phyloP scores from a whole-genome alignment of 2,113 vertebrate genomes.

The Empidonax alnorum region DNA sequence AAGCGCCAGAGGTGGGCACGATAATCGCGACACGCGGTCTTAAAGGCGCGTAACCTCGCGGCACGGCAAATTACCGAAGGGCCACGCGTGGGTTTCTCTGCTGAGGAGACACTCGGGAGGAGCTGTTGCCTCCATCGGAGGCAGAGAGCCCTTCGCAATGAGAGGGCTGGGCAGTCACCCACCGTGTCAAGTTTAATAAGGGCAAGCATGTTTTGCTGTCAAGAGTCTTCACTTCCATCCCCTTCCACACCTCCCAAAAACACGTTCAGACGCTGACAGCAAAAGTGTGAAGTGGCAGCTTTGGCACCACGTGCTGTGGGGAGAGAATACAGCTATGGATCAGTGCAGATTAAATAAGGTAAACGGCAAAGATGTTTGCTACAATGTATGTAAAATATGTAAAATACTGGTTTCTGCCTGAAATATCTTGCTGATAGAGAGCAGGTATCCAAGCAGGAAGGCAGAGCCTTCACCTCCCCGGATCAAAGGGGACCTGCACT shows the following conservation, averaged over 20 bases:
- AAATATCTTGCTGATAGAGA: neutral
- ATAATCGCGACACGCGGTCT: neutral
- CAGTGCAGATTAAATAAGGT: neutral
- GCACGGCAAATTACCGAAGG: neutral
- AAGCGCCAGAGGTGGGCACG: accelerated
- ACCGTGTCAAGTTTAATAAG: neutral
- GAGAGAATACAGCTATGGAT: neutral
- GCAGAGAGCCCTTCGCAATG: neutral
- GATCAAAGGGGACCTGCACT: neutral
- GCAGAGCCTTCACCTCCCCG: neutral
- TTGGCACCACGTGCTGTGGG: neutral
- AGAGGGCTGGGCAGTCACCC: neutral
- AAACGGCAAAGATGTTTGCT: neutral
- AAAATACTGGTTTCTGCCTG: neutral
- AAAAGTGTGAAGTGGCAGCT: neutral
- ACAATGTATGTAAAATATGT: accelerated
- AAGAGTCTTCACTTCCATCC: neutral
- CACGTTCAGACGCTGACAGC: neutral
- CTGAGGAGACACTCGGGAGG: neutral
- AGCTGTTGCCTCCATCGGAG: neutral
- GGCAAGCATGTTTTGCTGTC: neutral
- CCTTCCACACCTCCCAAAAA: neutral
- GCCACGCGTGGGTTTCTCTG: neutral
- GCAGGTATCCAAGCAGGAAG: neutral
- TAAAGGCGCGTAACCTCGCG: neutral